Evolutionary conservation across 2,797 vertebrate genomes (phyloP), one percentile per base, ranked within the genome.

Genomic region (Microctenopoma lineatum): DNA sequence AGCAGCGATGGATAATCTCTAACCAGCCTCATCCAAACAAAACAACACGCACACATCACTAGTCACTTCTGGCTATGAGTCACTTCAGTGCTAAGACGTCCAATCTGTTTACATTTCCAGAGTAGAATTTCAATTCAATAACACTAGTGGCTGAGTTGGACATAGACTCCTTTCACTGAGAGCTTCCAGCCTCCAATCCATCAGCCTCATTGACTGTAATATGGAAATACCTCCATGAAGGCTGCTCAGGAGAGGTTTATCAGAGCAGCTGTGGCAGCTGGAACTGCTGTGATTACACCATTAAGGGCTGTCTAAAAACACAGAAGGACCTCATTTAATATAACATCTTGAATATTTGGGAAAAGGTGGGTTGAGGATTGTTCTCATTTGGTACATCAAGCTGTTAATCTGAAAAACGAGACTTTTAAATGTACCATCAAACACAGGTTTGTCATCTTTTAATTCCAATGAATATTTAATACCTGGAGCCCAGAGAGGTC

Each of bases 211-310:
- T 72, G 75, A 75, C 45, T 56, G 54, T 77, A 68, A 71, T 76
- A 55, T 66, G 74, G 73, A 85, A 85, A 67, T 63, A 75, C 70
- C 73, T 75, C 78, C 67, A 39, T 6, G 34, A 72, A 56, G 46
- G 41, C 57, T 76, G 67, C 64, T 42, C n/a, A 70, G 69, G 77
- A 46, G 59, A 25, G 54, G 34, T 83, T 79, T 64, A 63, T 77
- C 67, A 77, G 55, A 54, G 45, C 38, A 72, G 63, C 44, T 4
- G 55, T 66, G 77, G 84, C 75, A 78, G 4, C 11, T 42, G 32
- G 12, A 61, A 42, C 45, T 10, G 36, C 36, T 53, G 4, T 50
- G 71, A 72, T 36, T 29, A 58, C 21, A 52, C 55, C 14, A 27
- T 52, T 25, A 52, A 56, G 70, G 44, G 39, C 57, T 46, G 54